Evolutionary conservation across 2,888 invertebrate genomes (phyloP).

Genomic region (Suillia variegata): DNA sequence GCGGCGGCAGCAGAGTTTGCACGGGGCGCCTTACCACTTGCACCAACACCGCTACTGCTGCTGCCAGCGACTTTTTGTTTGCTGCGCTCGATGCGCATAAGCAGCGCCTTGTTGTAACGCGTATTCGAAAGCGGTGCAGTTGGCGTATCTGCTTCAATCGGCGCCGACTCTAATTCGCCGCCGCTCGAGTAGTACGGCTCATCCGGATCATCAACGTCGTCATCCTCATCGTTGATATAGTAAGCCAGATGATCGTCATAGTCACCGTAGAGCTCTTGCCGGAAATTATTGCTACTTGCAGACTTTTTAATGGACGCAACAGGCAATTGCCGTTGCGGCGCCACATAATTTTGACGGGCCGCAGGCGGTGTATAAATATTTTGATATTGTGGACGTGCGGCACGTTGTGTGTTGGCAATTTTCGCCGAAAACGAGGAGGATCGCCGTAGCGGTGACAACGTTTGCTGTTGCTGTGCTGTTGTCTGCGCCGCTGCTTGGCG

Average conservation of each 20-base stretch:
- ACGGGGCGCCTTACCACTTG: slow-evolving; percentile 28
- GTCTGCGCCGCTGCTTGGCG: slow-evolving; percentile 24
- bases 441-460: slow-evolving; percentile 65
- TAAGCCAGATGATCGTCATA: slow-evolving; percentile 59
- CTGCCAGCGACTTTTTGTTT: slow-evolving; percentile 55
- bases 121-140: slow-evolving; percentile 62
- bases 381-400: slow-evolving; percentile 49
- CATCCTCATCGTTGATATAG: slow-evolving; percentile 61
- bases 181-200: slow-evolving; percentile 54
- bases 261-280: slow-evolving; percentile 54
- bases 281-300: slow-evolving; percentile 60
- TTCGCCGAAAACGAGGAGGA: slow-evolving; percentile 71
- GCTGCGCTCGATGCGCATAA: slow-evolving; percentile 65
- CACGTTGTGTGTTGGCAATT: slow-evolving; percentile 40
- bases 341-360: slow-evolving; percentile 45
- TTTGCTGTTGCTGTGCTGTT: slow-evolving; percentile 26
- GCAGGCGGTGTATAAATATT: slow-evolving; percentile 58
- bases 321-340: slow-evolving; percentile 27
- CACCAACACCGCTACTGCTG: slow-evolving; percentile 33
- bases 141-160: slow-evolving; percentile 35
- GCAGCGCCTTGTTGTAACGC: slow-evolving; percentile 75
- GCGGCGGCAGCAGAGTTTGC: slow-evolving; percentile 28
- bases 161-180: slow-evolving; percentile 40
- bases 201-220: slow-evolving; percentile 51
- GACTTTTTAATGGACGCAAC: slow-evolving; percentile 54